Base-by-base conservation (phyloP, 2,113 vertebrate species). In the Lepus americanus region DNA sequence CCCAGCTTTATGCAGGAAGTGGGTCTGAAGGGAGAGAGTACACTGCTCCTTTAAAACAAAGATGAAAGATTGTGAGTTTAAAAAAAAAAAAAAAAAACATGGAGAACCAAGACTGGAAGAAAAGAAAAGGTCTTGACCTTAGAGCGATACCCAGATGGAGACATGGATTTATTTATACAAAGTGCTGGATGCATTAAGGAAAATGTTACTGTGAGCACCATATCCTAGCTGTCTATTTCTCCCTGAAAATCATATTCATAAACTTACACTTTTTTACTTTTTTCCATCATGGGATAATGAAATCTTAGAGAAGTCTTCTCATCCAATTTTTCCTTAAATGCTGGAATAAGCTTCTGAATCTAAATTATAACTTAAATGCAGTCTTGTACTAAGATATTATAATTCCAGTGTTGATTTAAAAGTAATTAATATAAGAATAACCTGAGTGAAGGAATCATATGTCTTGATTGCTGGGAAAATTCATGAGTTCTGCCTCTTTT, bases 11-110 rank as follows among this genome's bases (percentile, higher is more conserved):
- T 27, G 9, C 44, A 44, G 44, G 7, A 88, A 67, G 53, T 79
- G 31, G 53, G 55, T 27, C 84, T 78, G 66, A 78, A 73, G 19
- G 83, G 95, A n/a, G 73, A 92, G 89, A 94, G 96, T 96, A 89
- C 4, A 16, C 89, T 11, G 14, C 51, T 96, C 22, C 0, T 94
- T 87, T 74, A 85, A 0, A 1, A 63, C 20, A 88, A 92, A 97
- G 88, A 87, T 33, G 73, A 97, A 96, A 95, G 90, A 94, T 81
- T 61, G 27, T 0, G 67, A 73, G 84, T 44, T 44, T 44, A 73
- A 95, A 95, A 67, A 81, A 67, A 92, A 94, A 92, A 27, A 8
- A 20, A 10, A 17, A 36, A 36, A 36, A 36, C 55, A 39, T n/a
- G 17, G 79, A 81, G 27, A 76, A 90, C 63, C 31, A 2, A 86